Evolutionary conservation across 2,113 vertebrate genomes (phyloP), one percentile per base, ranked within the genome.

Genomic region (Choloepus hoffmanni): DNA sequence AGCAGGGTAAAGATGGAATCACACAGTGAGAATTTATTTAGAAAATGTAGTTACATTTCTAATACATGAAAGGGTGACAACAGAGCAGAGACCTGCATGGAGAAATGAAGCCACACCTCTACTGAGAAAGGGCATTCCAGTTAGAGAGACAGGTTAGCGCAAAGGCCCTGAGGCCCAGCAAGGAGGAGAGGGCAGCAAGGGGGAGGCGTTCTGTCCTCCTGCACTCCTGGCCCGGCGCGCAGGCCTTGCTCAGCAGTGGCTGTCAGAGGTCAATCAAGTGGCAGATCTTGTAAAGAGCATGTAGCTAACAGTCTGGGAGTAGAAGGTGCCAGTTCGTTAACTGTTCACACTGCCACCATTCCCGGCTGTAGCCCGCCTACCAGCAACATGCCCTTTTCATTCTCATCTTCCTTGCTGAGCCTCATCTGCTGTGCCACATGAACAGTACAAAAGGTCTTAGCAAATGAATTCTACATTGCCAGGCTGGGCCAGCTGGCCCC

Each of bases 221-320:
- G n/a, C 2, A 21, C 3, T 40, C 15, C 30, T 85, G 1, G 4
- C 43, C 2, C 0, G 1, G 48, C 0, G 15, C 26, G 67, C 9
- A 21, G 55, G 36, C 23, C 53, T 30, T 9, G 6, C 79, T 93
- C 33, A 15, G 45, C n/a, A 30, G 23, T 19, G 26, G 58, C 40
- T 45, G 60, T 30, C 24, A 91, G 92, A 40, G 21, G 72, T 43
- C 79, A 62, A 5, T 48, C 7, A 11, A 48, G 8, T 4, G 14
- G 70, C 1, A n/a, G 9, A 19, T n/a, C 60, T n/a, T 85, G n/a
- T 5, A 43, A 45, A 62, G 26, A 81, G 33, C 87, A 63, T 1
- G 45, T 92, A 90, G 79, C 45, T 21, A 14, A 68, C 11, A 18
- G 73, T 23, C 53, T n/a, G 11, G 86, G 63, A 33, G 73, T n/a